Percentiles rank a stretch among this genome's conserved stretches.
Conservation (phyloP, 1,140 invertebrate species). For the Drosophila sucinea region DNA sequence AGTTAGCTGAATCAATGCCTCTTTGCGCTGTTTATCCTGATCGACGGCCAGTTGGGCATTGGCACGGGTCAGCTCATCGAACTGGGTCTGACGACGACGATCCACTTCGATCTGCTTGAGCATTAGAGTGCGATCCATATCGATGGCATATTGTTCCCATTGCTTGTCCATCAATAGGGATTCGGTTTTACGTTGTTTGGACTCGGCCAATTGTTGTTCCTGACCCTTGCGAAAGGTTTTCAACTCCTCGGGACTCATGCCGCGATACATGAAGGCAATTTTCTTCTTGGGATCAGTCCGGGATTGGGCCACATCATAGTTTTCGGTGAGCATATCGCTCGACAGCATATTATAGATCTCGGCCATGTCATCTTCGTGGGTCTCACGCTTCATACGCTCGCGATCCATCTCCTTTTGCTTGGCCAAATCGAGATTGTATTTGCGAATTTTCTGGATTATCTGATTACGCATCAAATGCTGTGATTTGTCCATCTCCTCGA, state of each 20-base stretch:
- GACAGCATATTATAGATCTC: slow-evolving; percentile 94
- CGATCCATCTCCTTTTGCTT: slow-evolving; percentile 54
- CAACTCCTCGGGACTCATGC: slow-evolving; percentile 90
- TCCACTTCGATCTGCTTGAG: slow-evolving; percentile 84
- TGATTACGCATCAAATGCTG: slow-evolving; percentile 85
- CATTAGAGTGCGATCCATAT: slow-evolving; percentile 84
- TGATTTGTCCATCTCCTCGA: slow-evolving; percentile 84
- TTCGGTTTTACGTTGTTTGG: slow-evolving; percentile 84
- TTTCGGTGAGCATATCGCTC: slow-evolving; percentile 94
- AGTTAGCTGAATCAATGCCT: slow-evolving; percentile 88
- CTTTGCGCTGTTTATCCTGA: slow-evolving; percentile 86
- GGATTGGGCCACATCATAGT: slow-evolving; percentile 90
- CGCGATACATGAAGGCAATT: slow-evolving; percentile 91
- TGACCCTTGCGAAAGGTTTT: slow-evolving; percentile 88
- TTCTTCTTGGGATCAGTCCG: slow-evolving; percentile 89
- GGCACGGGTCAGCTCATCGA: slow-evolving; percentile 68
- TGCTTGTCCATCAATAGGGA: slow-evolving; percentile 85
- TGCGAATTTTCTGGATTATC: slow-evolving; percentile 87
- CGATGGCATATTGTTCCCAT: slow-evolving; percentile 86
- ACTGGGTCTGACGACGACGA: slow-evolving; percentile 79
- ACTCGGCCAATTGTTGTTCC: slow-evolving; percentile 86
- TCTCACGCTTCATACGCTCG: slow-evolving; percentile 70
- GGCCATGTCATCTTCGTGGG: slow-evolving; percentile 91
- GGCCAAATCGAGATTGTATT: slow-evolving; percentile 87
- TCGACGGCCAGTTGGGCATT: slow-evolving; percentile 86